Base-by-base conservation (phyloP, 1,140 invertebrate species). In the Ostrea denselamellosa region DNA sequence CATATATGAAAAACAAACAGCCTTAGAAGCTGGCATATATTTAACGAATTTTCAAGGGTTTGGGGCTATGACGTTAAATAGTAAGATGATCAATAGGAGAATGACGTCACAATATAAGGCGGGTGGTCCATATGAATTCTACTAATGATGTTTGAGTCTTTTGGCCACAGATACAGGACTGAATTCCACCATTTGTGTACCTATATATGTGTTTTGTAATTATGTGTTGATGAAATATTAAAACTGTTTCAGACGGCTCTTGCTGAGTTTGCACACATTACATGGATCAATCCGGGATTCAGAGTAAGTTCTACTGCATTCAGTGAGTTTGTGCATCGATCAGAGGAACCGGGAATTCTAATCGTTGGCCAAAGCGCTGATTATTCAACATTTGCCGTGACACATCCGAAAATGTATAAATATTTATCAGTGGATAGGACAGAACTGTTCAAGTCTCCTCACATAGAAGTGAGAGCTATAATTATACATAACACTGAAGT, bases 281-380 rank as follows among this genome's bases (percentile, higher is more conserved):
- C 90, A 8, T 92, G 92, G 92, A 89, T 92, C 58, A 88, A 92
- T 51, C 87, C 90, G 0, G 89, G 86, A 3, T 65, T 88, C 8
- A 84, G 89, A 4, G 44, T 91, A 17, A 87, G 85, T 28, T 58
- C 88, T 3, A 19, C 52, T 8, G 58, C 86, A 34, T 82, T 91
- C 7, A 17, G n/a, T 25, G n/a, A 86, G 2, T 19, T 68, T 12
- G n/a, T 83, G 8, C 81, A 83, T 34, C 65, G 87, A 22, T 84
- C 88, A 5, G 53, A 86, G 8, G 68, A 83, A 14, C 54, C 56
- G 14, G 86, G 84, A 12, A 71, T 90, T 0, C 25, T 81, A 3
- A 77, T 92, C 9, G 54, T 89, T 8, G 81, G 88, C 1, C 85
- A 88, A 5, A 51, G 58, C 3, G 58, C 82, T 14, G 22, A 19